Conservation (phyloP, 2,113 vertebrate species). For the Solea senegalensis region DNA sequence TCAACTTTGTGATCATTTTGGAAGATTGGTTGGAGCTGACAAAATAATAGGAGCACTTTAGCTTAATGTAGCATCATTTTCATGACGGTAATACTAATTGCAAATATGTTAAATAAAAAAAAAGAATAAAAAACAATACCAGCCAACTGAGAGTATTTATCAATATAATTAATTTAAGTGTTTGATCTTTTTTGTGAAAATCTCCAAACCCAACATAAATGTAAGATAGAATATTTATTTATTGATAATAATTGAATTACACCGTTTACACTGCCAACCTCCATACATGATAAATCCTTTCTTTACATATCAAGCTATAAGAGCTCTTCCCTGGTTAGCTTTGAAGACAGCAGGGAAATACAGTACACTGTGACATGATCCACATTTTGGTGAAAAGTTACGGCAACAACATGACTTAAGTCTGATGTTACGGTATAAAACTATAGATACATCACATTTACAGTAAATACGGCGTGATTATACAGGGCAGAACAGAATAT, state of each 20-base stretch:
- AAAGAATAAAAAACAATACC: no score
- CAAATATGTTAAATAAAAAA: background rate
- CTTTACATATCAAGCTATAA: background rate
- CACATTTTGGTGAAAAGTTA: background rate
- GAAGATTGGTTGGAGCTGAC: background rate
- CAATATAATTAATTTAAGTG: no score
- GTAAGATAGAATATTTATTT: slow-evolving; percentile 32
- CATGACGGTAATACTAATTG: background rate
- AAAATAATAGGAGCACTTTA: background rate
- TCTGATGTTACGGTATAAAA: slow-evolving; percentile 18
- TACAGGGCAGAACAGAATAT: slow-evolving; percentile 6
- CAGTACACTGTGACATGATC: background rate
- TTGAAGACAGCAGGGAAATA: no score
- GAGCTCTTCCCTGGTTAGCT: background rate
- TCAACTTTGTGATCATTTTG: background rate
- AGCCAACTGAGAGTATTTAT: no score
- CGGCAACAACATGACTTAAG: background rate
- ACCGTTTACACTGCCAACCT: slow-evolving; percentile 9
- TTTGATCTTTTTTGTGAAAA: no score
- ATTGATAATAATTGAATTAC: slow-evolving; percentile 43
- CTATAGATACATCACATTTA: slow-evolving; percentile 10
- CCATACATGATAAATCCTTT: background rate
- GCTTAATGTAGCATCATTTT: background rate
- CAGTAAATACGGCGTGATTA: slow-evolving; percentile 26
- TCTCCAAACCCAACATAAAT: background rate